Percentiles rank a stretch among this genome's conserved stretches.
Conservation (phyloP, 2,797 vertebrate species). For the Morelia viridis region DNA sequence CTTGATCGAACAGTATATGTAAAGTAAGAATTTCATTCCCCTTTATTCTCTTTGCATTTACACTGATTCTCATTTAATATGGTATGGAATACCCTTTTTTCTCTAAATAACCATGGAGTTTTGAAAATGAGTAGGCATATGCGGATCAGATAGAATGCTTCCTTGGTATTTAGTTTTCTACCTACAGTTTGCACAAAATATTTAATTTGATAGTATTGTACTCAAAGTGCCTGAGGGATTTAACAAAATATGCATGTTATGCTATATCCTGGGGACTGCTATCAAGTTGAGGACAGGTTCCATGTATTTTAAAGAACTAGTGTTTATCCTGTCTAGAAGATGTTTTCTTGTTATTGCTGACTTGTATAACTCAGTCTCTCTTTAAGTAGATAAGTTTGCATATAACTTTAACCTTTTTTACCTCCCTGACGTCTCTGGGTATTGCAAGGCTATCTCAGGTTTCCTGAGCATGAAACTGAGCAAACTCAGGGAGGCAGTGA, state of each 20-base stretch:
- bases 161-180: too few relatives aligned
- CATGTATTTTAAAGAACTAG: neutral
- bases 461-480: too few relatives aligned
- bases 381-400: neutral
- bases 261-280: neutral
- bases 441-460: neutral
- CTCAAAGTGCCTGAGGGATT: neutral
- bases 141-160: neutral
- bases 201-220: neutral
- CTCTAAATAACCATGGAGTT: neutral
- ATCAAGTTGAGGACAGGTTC: too few relatives aligned
- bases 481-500: too few relatives aligned
- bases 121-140: neutral
- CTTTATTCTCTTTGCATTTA: neutral
- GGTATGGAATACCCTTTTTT: neutral
- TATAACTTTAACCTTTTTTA: neutral
- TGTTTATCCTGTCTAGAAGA: neutral
- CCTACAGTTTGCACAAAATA: too few relatives aligned
- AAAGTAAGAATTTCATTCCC: neutral
- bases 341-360: neutral
- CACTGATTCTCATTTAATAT: neutral
- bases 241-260: neutral
- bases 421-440: neutral
- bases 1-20: neutral
- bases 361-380: too few relatives aligned